phyloP scores from a whole-genome alignment of 2,113 vertebrate genomes.

The Egretta garzetta region DNA sequence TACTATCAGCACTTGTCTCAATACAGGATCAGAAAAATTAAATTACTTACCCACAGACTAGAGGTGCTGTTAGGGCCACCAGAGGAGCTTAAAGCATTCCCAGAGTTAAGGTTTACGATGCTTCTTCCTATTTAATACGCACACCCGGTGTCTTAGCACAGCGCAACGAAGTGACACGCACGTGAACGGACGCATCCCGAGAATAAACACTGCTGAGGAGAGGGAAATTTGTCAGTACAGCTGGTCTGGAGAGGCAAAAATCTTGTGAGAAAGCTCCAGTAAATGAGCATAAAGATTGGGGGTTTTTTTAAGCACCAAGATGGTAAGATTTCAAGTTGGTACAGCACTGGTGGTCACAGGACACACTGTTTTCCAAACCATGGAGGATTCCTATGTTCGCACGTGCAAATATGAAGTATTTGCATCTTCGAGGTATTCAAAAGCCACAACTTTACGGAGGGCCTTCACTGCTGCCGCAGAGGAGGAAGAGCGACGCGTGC shows the following conservation, averaged over 20 bases:
- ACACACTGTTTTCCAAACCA: neutral
- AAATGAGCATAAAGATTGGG: neutral
- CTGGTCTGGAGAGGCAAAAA: neutral
- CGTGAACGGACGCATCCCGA: fast-evolving
- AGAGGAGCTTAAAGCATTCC: neutral
- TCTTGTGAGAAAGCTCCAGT: neutral
- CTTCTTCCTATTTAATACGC: neutral
- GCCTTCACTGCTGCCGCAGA: neutral
- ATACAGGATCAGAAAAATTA: neutral
- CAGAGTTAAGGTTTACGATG: neutral
- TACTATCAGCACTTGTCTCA: neutral
- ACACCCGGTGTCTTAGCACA: neutral
- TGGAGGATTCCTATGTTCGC: neutral
- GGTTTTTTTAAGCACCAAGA: neutral
- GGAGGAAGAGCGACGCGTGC: fast-evolving
- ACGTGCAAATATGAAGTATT: fast-evolving
- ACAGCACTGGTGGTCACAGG: no score
- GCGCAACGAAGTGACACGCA: fast-evolving
- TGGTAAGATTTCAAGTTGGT: neutral
- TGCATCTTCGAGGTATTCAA: neutral
- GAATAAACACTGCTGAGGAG: neutral
- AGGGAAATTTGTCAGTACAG: neutral
- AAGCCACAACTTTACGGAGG: fast-evolving
- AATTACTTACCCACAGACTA: neutral
- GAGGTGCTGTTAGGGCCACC: neutral